These are phyloP conservation scores for Serranus cabrilla DNA, from an alignment of 2,797 vertebrate species.

Conservation along the genomic window DNA sequence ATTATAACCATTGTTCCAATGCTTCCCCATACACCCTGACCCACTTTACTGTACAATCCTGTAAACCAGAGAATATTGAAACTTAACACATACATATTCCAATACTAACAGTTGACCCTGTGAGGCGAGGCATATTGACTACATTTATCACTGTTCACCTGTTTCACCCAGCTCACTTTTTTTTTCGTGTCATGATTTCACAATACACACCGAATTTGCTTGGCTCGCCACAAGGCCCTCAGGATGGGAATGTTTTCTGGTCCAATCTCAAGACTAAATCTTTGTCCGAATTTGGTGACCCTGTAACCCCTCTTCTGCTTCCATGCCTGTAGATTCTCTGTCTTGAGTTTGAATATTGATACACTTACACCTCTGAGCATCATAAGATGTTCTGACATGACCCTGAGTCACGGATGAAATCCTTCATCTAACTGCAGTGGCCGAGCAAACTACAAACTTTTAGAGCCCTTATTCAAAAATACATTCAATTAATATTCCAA, in stretches of 20 bases:
- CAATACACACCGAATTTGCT: no score
- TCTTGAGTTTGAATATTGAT: not conserved
- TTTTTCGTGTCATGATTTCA: no score
- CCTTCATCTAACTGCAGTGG: not conserved
- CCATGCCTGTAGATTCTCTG: not conserved
- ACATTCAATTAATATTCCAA: not conserved
- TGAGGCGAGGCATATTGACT: no score
- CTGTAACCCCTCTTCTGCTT: not conserved
- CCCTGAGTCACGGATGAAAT: not conserved
- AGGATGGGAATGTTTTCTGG: not conserved
- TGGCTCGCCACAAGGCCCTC: no score
- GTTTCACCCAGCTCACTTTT: no score
- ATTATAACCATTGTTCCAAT: no score
- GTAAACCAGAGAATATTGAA: no score
- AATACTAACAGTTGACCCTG: no score
- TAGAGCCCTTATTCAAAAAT: not conserved
- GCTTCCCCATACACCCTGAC: no score
- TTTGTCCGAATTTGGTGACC: not conserved
- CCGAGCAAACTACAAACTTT: not conserved
- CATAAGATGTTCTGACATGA: slow-evolving; percentile 1
- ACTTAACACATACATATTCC: no score
- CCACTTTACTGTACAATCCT: no score
- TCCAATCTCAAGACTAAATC: rapidly evolving
- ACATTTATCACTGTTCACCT: no score
- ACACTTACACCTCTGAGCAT: not conserved